These are phyloP conservation scores for Mirza zaza DNA, from an alignment of 2,113 vertebrate genomes.

Conservation along the genomic window DNA sequence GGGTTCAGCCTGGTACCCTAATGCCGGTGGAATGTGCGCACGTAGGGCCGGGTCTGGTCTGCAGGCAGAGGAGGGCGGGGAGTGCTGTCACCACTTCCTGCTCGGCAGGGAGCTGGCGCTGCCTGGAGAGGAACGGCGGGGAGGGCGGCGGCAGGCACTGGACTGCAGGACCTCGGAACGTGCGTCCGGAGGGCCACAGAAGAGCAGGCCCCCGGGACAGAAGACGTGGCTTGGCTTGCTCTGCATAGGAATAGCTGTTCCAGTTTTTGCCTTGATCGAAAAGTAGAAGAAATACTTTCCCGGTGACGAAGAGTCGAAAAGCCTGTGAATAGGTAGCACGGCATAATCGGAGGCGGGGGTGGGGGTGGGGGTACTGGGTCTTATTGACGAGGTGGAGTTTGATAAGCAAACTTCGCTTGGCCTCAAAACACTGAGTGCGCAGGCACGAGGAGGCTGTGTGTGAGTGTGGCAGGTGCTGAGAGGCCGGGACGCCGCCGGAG, in stretches of 20 bases:
- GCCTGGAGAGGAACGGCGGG: fast-evolving
- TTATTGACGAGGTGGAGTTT: background rate
- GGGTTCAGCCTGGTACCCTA: slow-evolving; percentile 36
- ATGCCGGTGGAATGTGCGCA: background rate
- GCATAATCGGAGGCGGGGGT: no score
- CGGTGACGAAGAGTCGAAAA: background rate
- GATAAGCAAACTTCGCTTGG: background rate
- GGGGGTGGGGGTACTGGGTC: background rate
- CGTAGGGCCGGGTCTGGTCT: fast-evolving
- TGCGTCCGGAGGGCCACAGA: background rate
- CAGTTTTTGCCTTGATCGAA: background rate
- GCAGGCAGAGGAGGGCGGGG: background rate
- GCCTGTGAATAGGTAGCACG: fast-evolving
- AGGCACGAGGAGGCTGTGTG: background rate
- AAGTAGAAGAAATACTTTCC: background rate
- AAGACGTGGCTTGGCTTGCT: background rate
- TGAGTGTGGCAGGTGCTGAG: background rate
- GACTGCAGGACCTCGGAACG: fast-evolving
- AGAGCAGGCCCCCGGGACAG: background rate
- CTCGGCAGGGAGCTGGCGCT: fast-evolving
- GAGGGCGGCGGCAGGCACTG: fast-evolving
- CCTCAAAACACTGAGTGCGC: fast-evolving
- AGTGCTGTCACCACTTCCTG: background rate
- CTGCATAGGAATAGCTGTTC: fast-evolving
- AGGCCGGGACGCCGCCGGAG: background rate